Evolutionary conservation across 1,140 invertebrate species (phyloP), one percentile per base, ranked within the genome.

Genomic region (Drosophila obscura): DNA sequence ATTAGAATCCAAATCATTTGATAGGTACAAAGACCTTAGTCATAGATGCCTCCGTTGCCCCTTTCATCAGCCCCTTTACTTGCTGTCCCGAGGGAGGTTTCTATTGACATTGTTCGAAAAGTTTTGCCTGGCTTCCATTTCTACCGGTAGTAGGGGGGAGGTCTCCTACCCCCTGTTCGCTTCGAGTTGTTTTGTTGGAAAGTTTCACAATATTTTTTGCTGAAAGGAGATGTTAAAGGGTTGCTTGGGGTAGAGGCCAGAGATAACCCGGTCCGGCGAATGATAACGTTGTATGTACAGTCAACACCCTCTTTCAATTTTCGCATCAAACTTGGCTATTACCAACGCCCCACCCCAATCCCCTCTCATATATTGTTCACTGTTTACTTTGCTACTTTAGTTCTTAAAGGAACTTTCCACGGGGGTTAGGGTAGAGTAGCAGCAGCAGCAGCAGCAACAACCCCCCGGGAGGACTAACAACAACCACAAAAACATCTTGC

Each of bases 361-460:
- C 60, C n/a, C 60, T 4, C 46, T 16, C 13, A 35, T 49, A 45
- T 52, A 71, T 71, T 71, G 71, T 72, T 61, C 73, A 15, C 72
- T 82, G 71, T 82, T 82, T 79, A 79, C 80, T 76, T 77, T 77
- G 67, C 73, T 80, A 72, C 76, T 84, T 80, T 69, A 77, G 71
- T 80, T 84, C 80, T 83, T 80, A 67, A 61, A 60, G 77, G 73
- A 73, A 84, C 69, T 66, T 79, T 71, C 41, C 35, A 19, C 46
- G 67, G 13, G 57, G 26, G 46, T 26, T 26, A n/a, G 31, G 31
- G n/a, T 7, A 31, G 28, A 31, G 28, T 7, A 31, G 8, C 7
- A 8, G 28, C 28, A 28, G 7, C 7, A 28, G 28, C 6, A 31
- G 35, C 9, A 8, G 48, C 44, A 50, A 16, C 35, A 51, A 49